Evolutionary conservation across 2,888 invertebrate genomes (phyloP).

Genomic region (Cantharis nigra): DNA sequence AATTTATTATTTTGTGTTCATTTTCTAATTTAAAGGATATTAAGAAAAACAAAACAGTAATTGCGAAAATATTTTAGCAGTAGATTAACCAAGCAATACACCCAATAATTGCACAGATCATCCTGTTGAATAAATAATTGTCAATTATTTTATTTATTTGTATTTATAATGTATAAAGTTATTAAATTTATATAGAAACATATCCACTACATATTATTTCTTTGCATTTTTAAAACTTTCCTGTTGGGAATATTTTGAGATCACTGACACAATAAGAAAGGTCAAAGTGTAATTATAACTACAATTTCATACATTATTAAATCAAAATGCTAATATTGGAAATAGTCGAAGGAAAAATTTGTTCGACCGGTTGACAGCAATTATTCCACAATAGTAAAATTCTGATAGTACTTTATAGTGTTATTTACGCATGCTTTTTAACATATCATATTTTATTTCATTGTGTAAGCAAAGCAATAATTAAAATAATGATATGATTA

Average conservation of each 20-base stretch:
- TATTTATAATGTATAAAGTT: background rate
- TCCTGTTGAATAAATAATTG: too few relatives aligned
- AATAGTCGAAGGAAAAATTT: background rate
- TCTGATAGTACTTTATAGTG: background rate
- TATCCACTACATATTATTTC: background rate
- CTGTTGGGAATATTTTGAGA: background rate
- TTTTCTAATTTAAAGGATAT: too few relatives aligned
- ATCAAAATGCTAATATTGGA: background rate
- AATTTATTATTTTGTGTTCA: too few relatives aligned
- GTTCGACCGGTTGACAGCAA: background rate
- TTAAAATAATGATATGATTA: background rate
- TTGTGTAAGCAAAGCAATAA: background rate
- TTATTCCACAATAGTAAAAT: background rate
- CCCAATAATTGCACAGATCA: too few relatives aligned
- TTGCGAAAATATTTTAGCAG: too few relatives aligned
- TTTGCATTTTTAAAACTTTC: background rate
- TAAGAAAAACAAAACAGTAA: too few relatives aligned
- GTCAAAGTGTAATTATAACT: background rate
- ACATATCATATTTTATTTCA: background rate
- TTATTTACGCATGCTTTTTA: background rate
- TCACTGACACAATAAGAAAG: background rate
- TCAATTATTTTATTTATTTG: background rate
- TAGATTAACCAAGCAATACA: too few relatives aligned
- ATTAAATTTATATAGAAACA: background rate
- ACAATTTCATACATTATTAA: background rate